Conservation (phyloP, 2,888 invertebrate species). For the Orchesella flavescens region DNA sequence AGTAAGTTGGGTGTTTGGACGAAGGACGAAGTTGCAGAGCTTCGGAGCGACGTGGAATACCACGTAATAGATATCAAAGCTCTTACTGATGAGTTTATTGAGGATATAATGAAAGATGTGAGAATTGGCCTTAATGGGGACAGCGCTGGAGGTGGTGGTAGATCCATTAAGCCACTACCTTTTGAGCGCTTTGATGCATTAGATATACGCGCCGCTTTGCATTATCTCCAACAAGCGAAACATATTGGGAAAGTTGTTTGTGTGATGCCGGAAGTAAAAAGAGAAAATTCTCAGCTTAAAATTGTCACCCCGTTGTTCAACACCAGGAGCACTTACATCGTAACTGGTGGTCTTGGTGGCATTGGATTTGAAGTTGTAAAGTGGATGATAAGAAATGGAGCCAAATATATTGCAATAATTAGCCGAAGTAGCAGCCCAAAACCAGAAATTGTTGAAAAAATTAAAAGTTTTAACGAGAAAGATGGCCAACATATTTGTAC, state of each 20-base stretch:
- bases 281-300: not conserved
- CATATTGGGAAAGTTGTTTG: conserved; percentile 32
- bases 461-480: not conserved
- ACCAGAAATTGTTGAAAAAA: conserved; percentile 9
- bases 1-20: conserved; percentile 62
- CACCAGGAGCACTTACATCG: conserved; percentile 16
- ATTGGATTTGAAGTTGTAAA: conserved; percentile 58
- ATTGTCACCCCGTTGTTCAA: not conserved
- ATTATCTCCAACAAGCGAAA: conserved; percentile 15
- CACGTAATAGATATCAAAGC: conserved; percentile 47
- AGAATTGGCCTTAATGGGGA: conserved; percentile 13
- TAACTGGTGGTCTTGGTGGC: conserved; percentile 45
- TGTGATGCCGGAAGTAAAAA: not conserved
- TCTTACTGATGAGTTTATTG: not conserved
- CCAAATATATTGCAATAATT: conserved; percentile 48
- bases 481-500: conserved; percentile 10
- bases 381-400: conserved; percentile 60
- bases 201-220: conserved; percentile 5
- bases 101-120: not conserved
- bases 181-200: not conserved
- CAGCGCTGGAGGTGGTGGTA: too few species aligned
- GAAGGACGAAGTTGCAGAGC: conserved; percentile 50
- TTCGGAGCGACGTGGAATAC: conserved; percentile 58
- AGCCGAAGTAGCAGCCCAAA: conserved; percentile 38
- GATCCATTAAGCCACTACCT: conserved; percentile 10